A percentile compares a stretch with the other conserved stretches of the same genome.
Evolutionary conservation across 2,797 vertebrate genomes (phyloP).

Genomic region (Lerista edwardsae): DNA sequence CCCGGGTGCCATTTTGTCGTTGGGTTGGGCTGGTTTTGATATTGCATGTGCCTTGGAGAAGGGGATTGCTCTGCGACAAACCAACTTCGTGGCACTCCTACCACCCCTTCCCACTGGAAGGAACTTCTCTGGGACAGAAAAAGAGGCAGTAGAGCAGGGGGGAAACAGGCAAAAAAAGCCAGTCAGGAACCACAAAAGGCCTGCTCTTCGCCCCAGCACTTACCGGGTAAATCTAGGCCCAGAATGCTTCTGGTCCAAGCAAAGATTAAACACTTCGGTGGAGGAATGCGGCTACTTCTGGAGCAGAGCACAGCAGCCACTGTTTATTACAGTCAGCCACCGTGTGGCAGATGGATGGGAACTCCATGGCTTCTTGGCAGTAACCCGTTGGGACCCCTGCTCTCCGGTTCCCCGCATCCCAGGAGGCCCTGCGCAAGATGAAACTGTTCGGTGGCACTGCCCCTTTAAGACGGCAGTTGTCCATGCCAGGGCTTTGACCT

Average conservation of each 20-base stretch:
- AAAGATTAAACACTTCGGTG: too few relatives aligned
- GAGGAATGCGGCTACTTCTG: too few relatives aligned
- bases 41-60: neutral
- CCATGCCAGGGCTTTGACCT: constrained; percentile 66
- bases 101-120: neutral
- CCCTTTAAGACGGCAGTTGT: constrained; percentile 70
- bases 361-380: neutral
- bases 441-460: constrained; percentile 19
- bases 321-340: neutral
- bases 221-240: too few relatives aligned
- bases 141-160: neutral
- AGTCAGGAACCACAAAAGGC: too few relatives aligned
- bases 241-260: too few relatives aligned
- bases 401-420: too few relatives aligned
- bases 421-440: fast-evolving
- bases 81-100: too few relatives aligned
- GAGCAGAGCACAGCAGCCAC: too few relatives aligned
- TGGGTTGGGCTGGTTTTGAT: neutral
- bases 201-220: too few relatives aligned
- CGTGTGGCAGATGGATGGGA: neutral
- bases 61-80: neutral
- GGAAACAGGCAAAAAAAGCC: too few relatives aligned
- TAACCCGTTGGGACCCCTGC: neutral
- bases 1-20: too few relatives aligned
- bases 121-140: too few relatives aligned